These are phyloP conservation scores for Eonycteris spelaea DNA, from an alignment of 2,113 vertebrate genomes.

Conservation along the genomic window DNA sequence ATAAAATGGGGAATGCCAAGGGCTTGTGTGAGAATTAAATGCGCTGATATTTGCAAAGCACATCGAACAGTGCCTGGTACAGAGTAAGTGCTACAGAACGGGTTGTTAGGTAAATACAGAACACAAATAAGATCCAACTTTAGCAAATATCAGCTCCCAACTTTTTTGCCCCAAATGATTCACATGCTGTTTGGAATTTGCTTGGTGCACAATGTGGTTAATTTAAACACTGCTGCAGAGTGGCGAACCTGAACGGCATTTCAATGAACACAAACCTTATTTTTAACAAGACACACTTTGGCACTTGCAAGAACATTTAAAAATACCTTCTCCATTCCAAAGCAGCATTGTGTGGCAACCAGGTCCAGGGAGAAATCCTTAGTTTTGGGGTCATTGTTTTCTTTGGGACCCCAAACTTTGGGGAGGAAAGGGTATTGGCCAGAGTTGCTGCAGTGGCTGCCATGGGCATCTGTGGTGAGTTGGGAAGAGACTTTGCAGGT, in stretches of 20 bases:
- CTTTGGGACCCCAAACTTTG: background rate
- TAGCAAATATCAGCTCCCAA: constrained; percentile 65
- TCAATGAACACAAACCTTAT: constrained; percentile 74
- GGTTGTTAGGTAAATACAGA: constrained; percentile 34
- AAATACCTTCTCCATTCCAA: constrained; percentile 66
- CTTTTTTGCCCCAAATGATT: constrained; percentile 49
- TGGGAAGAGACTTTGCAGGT: background rate
- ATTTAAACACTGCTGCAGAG: constrained; percentile 65
- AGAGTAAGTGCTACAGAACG: background rate
- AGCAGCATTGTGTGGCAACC: constrained; percentile 25
- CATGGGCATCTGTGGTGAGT: rapidly evolving
- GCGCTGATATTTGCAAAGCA: background rate
- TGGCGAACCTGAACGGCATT: constrained; percentile 56
- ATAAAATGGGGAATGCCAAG: rapidly evolving
- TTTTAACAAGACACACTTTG: constrained; percentile 74
- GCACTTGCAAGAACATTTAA: constrained; percentile 74
- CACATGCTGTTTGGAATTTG: constrained; percentile 15
- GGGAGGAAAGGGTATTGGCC: background rate
- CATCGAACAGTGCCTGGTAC: background rate
- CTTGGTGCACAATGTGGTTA: constrained; percentile 45
- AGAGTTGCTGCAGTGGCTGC: background rate
- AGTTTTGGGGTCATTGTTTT: constrained; percentile 3
- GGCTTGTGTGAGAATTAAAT: background rate
- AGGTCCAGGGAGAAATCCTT: constrained; percentile 37
- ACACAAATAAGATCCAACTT: constrained; percentile 33